Percentiles rank a stretch among this genome's conserved stretches.
Conservation (phyloP, 2,888 invertebrate genomes). For the Anodontia alba region DNA sequence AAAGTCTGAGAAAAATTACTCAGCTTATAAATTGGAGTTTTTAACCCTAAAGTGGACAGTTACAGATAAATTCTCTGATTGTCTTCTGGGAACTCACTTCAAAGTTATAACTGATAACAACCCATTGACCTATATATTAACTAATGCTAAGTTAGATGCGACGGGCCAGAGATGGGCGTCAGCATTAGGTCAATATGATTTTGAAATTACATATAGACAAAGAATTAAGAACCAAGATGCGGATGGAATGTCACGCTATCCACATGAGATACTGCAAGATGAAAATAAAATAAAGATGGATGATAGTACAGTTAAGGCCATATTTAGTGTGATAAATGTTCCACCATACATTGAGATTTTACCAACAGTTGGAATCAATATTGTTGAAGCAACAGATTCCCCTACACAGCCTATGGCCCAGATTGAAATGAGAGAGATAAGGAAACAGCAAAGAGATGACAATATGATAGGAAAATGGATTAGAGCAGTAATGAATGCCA, state of each 20-base stretch:
- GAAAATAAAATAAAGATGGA: background rate
- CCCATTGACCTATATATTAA: conserved; percentile 18
- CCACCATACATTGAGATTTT: background rate
- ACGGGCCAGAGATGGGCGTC: conserved; percentile 37
- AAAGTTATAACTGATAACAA: conserved; percentile 26
- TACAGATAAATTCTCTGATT: conserved; percentile 41
- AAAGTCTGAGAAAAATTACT: conserved; percentile 46
- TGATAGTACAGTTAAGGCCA: conserved; percentile 1
- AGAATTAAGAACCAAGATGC: conserved; percentile 25
- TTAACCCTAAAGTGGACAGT: conserved; percentile 54
- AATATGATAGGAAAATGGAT: background rate
- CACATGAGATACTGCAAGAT: background rate
- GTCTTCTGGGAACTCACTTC: conserved; percentile 4
- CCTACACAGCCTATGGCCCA: background rate
- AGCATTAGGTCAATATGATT: conserved; percentile 19
- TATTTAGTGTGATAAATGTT: background rate
- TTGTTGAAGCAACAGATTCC: conserved; percentile 4
- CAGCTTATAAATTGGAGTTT: conserved; percentile 53
- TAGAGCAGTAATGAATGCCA: background rate
- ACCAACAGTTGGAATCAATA: background rate
- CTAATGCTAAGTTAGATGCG: conserved; percentile 32
- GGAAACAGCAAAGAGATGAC: background rate
- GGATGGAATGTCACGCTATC: conserved; percentile 26
- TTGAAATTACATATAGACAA: conserved; percentile 22
- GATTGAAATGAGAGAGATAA: conserved; percentile 1